Evolutionary conservation across 2,113 vertebrate species (phyloP).

Genomic region (Callionymus lyra): DNA sequence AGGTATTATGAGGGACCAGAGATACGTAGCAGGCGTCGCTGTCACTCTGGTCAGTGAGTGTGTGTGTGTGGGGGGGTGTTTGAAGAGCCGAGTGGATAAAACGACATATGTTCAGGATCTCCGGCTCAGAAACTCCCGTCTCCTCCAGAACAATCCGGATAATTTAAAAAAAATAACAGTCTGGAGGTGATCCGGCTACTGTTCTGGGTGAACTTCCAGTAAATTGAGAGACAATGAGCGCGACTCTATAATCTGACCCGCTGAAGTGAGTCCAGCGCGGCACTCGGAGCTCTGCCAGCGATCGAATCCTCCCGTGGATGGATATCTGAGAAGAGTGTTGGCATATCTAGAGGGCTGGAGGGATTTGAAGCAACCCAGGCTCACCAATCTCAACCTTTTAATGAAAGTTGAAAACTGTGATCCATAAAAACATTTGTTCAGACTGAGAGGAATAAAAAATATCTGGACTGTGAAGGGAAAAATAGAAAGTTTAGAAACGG

Average conservation of each 20-base stretch:
- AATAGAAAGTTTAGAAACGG: too few species aligned
- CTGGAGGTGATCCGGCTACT: too few species aligned
- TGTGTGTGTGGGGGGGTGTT: conserved; percentile 1
- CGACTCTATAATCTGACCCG: conserved; percentile 36
- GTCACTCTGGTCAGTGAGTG: conserved; percentile 38
- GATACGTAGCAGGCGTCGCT: conserved; percentile 49
- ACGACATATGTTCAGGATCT: conserved; percentile 36
- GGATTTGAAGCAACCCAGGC: conserved; percentile 51
- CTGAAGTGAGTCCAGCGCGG: conserved; percentile 42
- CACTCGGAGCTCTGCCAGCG: conserved; percentile 31
- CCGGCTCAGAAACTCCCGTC: too few species aligned
- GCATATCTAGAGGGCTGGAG: conserved; percentile 36
- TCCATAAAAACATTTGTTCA: too few species aligned
- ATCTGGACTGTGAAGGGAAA: too few species aligned
- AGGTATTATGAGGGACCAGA: conserved; percentile 6
- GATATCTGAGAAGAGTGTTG: conserved; percentile 57
- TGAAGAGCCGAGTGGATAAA: conserved; percentile 27
- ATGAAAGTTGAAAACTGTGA: too few species aligned
- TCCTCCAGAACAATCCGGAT: conserved; percentile 7
- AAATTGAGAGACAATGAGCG: conserved; percentile 9
- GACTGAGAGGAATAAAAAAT: too few species aligned
- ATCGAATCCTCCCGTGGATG: conserved; percentile 50
- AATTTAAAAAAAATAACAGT: neutral
- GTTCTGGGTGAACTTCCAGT: neutral
- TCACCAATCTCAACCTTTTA: neutral